Base-by-base conservation (phyloP, 2,888 invertebrate species). In the Drosophila austrosaltans region DNA sequence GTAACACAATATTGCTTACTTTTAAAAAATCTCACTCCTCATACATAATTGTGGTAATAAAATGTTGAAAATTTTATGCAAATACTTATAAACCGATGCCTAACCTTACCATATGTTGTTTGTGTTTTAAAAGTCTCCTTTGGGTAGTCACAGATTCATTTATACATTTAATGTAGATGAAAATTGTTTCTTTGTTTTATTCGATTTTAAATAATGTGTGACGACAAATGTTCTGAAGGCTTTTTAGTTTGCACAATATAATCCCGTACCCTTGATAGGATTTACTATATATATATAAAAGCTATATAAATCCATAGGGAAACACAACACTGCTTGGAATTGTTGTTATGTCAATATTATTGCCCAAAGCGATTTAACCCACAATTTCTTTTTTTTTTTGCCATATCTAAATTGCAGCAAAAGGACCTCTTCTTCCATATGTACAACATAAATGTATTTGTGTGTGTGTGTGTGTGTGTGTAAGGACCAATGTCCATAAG, bases 291-390 rank as follows among this genome's bases (percentile, higher is more conserved):
- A 22, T 48, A 48, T 36, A 36, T 36, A 10, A 36, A n/a, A 40
- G 22, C 44, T 3, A 48, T 48, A 48, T 20, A 48, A 7, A 48
- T 48, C 22, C 48, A 48, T 48, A 48, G 25, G 25, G 48, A 25
- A 48, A 48, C 48, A 36, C 36, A 36, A 36, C 36, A 36, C 36
- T 36, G 28, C 10, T 20, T 22, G 8, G 44, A 48, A 7, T 10
- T 48, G 44, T 48, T 48, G 36, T 36, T 36, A 4, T 8, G 36
- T 36, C 36, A 36, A 36, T 48, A 48, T 36, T 36, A 36, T 36
- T 48, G 48, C 48, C 48, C 10, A 48, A 48, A 48, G 48, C 48
- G 22, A 48, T 48, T 48, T 48, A 48, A 48, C 48, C 48, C 48
- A 48, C 48, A 48, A 10, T 36, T 36, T 36, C 2, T 10, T 8